Evolutionary conservation across 2,888 invertebrate species (phyloP), one percentile per base, ranked within the genome.

Genomic region (Stenichneumon culpator): DNA sequence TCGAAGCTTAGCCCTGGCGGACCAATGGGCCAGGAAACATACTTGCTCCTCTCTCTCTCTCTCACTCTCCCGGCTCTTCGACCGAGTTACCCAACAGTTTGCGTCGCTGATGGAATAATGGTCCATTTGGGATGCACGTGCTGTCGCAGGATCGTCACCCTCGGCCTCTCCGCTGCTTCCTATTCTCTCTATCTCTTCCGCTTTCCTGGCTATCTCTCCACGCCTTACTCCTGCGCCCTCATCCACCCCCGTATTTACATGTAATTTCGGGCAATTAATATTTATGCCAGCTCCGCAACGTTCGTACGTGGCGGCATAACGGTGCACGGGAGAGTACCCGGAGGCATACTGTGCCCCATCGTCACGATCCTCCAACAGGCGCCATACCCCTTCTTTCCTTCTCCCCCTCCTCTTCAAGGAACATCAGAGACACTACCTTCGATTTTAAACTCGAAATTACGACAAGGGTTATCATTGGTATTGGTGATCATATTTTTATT

Each of bases 61-160:
- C 9, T 39, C 39, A 0, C 11, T 85, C 88, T 83, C 86, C 87
- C 87, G 80, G 79, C 88, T 89, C 89, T 89, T 91, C 88, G 90
- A 90, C 90, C 90, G 90, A 92, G 92, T 93, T 93, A 91, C 89
- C 91, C 91, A 91, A 91, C 93, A 93, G 92, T 93, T 93, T 92
- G 89, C 91, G 89, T 89, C 90, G 90, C 92, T 92, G 93, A 93
- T 93, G 92, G 92, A 93, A 93, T 93, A 93, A 93, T 93, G 91
- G 93, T 92, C 92, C 92, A 92, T 93, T 93, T 92, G 90, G 92
- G 91, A 93, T 93, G 93, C 93, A 91, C 92, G 91, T 92, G 90
- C 89, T 90, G 92, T 92, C 91, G 90, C 89, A 88, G 88, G 86
- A 86, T 87, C 86, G 86, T 83, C 82, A 79, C 78, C 79, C 74